Evolutionary conservation across 2,888 invertebrate species (phyloP).

Genomic region (Omphaloscelis lunosa): DNA sequence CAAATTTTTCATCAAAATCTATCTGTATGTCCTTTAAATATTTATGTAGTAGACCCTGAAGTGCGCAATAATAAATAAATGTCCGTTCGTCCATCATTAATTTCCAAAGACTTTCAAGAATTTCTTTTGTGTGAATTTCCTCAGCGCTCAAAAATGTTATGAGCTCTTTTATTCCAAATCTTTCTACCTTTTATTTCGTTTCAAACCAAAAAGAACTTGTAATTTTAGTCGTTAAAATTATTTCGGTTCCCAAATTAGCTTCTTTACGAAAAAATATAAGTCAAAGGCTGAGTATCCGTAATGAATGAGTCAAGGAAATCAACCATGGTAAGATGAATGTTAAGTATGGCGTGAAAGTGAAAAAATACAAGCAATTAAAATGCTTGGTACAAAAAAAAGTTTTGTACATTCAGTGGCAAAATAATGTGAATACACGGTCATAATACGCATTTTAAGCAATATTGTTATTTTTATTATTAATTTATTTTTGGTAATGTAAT

Average conservation of each 20-base stretch:
- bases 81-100: slow-evolving; percentile 7
- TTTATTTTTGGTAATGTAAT: neutral
- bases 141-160: slow-evolving; percentile 24
- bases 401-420: neutral
- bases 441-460: neutral
- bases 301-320: slow-evolving; percentile 30
- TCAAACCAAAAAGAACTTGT: slow-evolving; percentile 37
- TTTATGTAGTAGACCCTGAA: neutral
- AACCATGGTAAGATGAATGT: slow-evolving; percentile 13
- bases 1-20: neutral
- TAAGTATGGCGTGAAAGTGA: neutral
- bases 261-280: slow-evolving; percentile 19
- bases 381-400: neutral
- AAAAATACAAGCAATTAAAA: neutral
- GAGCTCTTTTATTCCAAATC: slow-evolving; percentile 12
- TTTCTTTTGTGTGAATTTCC: slow-evolving; percentile 34
- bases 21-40: neutral
- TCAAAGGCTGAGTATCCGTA: slow-evolving; percentile 24
- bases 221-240: slow-evolving; percentile 28
- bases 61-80: slow-evolving; percentile 16
- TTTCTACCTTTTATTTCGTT: slow-evolving; percentile 22
- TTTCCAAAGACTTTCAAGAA: slow-evolving; percentile 25
- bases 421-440: neutral
- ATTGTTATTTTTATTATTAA: neutral
- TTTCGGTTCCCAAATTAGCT: slow-evolving; percentile 33